phyloP scores from a whole-genome alignment of 2,113 vertebrate genomes.

The Cavia aperea region DNA sequence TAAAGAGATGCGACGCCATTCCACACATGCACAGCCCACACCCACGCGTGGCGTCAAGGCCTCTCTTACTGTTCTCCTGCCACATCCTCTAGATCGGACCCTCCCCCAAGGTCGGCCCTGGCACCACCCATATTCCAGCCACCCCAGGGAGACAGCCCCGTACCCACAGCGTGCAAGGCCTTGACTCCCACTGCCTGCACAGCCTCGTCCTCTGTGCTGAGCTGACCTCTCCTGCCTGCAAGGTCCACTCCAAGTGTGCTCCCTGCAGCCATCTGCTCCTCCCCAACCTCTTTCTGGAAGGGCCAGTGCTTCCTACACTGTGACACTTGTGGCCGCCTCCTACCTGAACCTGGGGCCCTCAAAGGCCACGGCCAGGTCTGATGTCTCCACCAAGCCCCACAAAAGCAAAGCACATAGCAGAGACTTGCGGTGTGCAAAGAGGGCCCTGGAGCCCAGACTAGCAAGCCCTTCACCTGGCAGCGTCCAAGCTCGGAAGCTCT shows the following conservation, averaged over 20 bases:
- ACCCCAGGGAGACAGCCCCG: too few species aligned
- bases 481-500: too few species aligned
- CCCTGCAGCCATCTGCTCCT: neutral
- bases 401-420: accelerated
- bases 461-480: neutral
- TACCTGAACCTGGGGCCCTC: neutral
- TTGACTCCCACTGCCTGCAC: accelerated
- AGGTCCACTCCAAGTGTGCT: neutral
- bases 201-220: neutral
- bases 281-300: neutral
- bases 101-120: too few species aligned
- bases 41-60: accelerated
- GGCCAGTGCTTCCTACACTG: neutral
- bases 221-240: accelerated
- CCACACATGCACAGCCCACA: accelerated
- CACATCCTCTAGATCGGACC: neutral
- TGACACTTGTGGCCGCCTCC: neutral
- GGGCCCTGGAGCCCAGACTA: neutral
- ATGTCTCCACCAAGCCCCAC: neutral
- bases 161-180: neutral
- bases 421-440: neutral
- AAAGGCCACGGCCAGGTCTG: neutral
- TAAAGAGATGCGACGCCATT: neutral
- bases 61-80: accelerated
- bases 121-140: neutral